phyloP scores from a whole-genome alignment of 2,113 vertebrate genomes.

The Nycticryphes semicollaris region DNA sequence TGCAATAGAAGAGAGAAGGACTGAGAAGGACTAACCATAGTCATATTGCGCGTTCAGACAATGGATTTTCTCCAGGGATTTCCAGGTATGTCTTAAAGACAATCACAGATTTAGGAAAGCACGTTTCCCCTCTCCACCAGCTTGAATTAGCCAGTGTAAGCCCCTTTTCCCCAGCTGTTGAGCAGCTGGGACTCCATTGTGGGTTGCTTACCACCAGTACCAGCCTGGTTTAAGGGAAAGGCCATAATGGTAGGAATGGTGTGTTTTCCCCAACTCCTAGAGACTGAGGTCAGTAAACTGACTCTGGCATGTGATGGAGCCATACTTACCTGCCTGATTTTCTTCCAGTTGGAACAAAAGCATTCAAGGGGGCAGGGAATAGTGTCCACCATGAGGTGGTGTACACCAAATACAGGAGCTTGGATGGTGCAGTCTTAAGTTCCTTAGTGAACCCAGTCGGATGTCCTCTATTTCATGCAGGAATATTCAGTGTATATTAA shows the following conservation, averaged over 20 bases:
- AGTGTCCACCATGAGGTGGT: not conserved
- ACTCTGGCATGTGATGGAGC: not conserved
- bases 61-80: not conserved
- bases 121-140: not conserved
- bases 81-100: not conserved
- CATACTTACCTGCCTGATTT: not conserved
- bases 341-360: not conserved
- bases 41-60: not conserved
- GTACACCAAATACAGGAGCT: not conserved
- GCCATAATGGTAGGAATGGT: not conserved
- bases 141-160: not conserved
- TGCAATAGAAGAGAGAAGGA: not conserved
- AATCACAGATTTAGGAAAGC: not conserved
- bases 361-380: not conserved
- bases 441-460: not conserved
- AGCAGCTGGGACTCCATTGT: rapidly evolving
- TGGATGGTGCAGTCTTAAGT: not conserved
- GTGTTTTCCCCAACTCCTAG: not conserved
- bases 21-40: not conserved
- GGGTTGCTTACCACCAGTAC: not conserved
- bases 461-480: not conserved
- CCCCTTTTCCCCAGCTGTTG: not conserved
- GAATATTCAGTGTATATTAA: not conserved
- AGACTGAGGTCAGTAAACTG: not conserved
- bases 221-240: not conserved